These are phyloP conservation scores for Parapristionchus giblindavisi DNA, from an alignment of 2,888 invertebrate species.

Conservation along the genomic window DNA sequence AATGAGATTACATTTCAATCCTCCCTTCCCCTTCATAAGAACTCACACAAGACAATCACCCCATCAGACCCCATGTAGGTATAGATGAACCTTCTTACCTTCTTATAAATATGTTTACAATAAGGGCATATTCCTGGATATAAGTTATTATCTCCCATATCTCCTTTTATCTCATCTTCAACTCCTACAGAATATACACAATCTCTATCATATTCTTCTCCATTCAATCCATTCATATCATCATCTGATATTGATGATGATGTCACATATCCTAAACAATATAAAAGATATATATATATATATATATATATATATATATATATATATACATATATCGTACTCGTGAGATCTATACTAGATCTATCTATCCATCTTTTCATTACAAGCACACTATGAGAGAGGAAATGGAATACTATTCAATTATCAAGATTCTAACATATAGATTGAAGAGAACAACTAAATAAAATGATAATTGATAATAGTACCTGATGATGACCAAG, in stretches of 20 bases:
- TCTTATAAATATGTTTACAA: conserved; percentile 33
- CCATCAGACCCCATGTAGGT: too few species aligned
- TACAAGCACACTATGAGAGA: not conserved
- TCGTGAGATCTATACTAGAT: not conserved
- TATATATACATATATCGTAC: too few species aligned
- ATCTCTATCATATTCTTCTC: conserved; percentile 15
- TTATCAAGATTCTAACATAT: not conserved
- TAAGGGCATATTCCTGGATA: conserved; percentile 36
- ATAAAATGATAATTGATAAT: not conserved
- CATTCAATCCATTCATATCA: not conserved
- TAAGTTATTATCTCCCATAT: not conserved
- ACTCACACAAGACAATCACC: too few species aligned
- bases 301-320: too few species aligned
- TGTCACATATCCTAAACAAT: conserved; percentile 19
- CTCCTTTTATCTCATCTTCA: not conserved
- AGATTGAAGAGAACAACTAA: not conserved
- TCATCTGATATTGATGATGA: conserved; percentile 12
- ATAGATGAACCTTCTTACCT: conserved; percentile 20
- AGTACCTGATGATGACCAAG: conserved; percentile 25
- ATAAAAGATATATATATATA: too few species aligned
- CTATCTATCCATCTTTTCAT: not conserved
- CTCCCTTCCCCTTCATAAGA: too few species aligned
- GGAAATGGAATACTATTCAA: too few species aligned
- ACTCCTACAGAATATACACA: not conserved
- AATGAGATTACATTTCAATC: too few species aligned